Conservation (phyloP, 2,113 vertebrate genomes). For the Panthera tigris region DNA sequence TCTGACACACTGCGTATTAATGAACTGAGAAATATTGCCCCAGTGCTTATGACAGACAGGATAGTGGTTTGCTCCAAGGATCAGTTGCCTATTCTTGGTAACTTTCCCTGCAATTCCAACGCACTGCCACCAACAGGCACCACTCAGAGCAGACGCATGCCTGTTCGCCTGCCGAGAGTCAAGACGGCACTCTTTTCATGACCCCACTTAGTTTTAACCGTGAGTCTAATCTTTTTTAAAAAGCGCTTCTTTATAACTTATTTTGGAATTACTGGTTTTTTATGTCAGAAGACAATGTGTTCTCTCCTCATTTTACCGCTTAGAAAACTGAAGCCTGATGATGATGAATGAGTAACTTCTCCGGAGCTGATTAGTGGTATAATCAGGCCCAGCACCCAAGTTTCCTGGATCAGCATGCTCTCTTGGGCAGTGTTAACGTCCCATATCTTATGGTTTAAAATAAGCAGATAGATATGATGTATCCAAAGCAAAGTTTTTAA, state of each 20-base stretch:
- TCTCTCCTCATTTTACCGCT: background rate
- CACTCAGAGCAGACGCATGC: rapidly evolving
- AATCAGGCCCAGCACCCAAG: too few relatives aligned
- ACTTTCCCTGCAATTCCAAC: background rate
- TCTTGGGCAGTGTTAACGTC: background rate
- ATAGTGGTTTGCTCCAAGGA: background rate
- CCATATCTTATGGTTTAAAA: background rate
- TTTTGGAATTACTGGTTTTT: background rate
- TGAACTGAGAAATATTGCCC: background rate
- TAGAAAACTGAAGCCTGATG: background rate
- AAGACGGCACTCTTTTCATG: background rate
- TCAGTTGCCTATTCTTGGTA: background rate
- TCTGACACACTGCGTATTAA: background rate
- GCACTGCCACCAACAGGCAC: background rate
- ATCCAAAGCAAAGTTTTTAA: background rate
- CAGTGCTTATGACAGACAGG: rapidly evolving
- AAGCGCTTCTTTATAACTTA: background rate
- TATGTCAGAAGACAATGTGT: background rate
- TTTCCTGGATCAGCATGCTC: background rate
- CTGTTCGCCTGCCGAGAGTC: background rate
- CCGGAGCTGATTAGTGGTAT: background rate
- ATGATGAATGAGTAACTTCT: background rate
- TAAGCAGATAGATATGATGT: background rate
- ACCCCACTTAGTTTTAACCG: background rate
- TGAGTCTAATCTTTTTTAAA: background rate